A percentile compares a stretch with the other conserved stretches of the same genome.
phyloP scores from a whole-genome alignment of 2,113 vertebrate species.

The Axis porcinus region DNA sequence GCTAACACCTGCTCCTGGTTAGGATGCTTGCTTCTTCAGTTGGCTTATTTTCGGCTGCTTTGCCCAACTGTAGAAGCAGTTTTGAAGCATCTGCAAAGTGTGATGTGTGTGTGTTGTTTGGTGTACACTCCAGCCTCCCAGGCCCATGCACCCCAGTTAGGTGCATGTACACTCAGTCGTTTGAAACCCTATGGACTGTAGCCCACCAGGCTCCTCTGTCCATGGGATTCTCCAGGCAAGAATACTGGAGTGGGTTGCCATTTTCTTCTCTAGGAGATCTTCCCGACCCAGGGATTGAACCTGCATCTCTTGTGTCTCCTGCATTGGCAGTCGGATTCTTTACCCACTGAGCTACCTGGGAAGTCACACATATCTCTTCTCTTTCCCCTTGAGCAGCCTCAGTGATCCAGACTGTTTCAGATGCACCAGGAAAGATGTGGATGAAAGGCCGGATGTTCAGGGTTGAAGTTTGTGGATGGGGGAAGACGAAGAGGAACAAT shows the following conservation, averaged over 20 bases:
- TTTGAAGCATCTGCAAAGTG: background rate
- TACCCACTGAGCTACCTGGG: background rate
- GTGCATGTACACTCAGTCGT: accelerated
- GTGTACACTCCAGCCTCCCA: background rate
- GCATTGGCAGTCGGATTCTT: background rate
- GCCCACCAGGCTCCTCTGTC: background rate
- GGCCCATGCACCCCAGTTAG: background rate
- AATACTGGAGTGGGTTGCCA: background rate
- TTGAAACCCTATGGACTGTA: background rate
- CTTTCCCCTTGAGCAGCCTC: background rate
- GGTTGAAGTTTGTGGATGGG: background rate
- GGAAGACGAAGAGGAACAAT: background rate
- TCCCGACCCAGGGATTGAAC: background rate
- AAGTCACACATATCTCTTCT: accelerated
- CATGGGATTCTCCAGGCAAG: background rate
- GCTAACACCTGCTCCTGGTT: background rate
- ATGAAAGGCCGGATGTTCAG: background rate
- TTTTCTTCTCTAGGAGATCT: background rate
- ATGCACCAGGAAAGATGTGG: background rate
- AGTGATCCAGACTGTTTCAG: background rate
- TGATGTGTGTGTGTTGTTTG: background rate
- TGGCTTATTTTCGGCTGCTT: background rate
- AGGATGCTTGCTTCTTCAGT: background rate
- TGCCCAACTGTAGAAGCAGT: background rate
- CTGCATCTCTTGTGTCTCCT: background rate